Evolutionary conservation across 2,888 invertebrate species (phyloP), one percentile per base, ranked within the genome.

Genomic region (Drosophila basisetae): DNA sequence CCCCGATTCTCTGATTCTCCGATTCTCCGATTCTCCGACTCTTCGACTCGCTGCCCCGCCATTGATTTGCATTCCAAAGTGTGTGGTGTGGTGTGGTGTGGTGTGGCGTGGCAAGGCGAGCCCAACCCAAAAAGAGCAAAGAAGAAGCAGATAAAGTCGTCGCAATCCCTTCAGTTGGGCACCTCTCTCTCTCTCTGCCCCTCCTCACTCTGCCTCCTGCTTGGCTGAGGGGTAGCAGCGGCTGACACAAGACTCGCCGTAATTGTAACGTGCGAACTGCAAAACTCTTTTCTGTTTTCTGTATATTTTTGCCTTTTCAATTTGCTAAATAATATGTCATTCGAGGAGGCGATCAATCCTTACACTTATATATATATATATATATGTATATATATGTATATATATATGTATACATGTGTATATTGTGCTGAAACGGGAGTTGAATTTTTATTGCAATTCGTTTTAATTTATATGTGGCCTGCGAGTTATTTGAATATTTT

Each of bases 21-120:
- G 31, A 22, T 22, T 22, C 13, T 1, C 16, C 16, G 13, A 47
- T 47, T 35, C 35, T 55, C 1, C 25, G 55, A 47, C 16, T 35
- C 55, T 55, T 25, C 37, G 55, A 25, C 52, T 64, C 53, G 47
- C 35, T 55, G 16, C 16, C 6, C 35, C 50, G 60, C 65, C 79
- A 78, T 80, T 88, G 90, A 91, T 91, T 91, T 91, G 91, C 91
- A 91, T 91, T 91, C 91, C 91, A 85, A 86, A 82, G 90, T 89
- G 91, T 39, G 37, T 55, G 30, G 28, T 39, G 37, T 37, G 55
- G 18, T 54, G 43, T 43, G 43, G 43, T 43, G n/a, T 41, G 41
- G 41, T 39, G 43, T 47, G 22, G 91, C 25, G 75, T 86, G 68
- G 73, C 67, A 67, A 73, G 58, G 60, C 73, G 56, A 33, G 67